Conservation (phyloP, 2,888 invertebrate genomes). For the Drosophila imparisetae region DNA sequence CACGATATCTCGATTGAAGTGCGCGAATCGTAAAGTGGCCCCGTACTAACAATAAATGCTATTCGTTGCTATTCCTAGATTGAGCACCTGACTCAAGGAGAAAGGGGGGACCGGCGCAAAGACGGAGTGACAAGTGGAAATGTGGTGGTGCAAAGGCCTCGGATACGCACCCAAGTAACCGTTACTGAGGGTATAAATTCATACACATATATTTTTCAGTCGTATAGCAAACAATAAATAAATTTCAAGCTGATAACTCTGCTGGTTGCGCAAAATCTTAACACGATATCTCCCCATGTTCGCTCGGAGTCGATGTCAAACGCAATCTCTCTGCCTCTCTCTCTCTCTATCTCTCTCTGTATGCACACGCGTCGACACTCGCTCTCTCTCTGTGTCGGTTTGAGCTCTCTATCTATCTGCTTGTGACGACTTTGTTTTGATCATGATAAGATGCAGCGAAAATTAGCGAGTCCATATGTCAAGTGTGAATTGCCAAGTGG, state of each 20-base stretch:
- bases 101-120: neutral
- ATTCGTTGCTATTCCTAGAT: constrained; percentile 33
- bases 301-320: constrained; percentile 14
- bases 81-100: neutral
- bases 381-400: neutral
- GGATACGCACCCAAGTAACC: constrained; percentile 17
- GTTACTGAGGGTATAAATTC: constrained; percentile 17
- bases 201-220: constrained; percentile 17
- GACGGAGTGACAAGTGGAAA: neutral
- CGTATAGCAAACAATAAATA: constrained; percentile 57
- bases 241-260: constrained; percentile 72
- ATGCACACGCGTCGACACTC: constrained; percentile 9
- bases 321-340: constrained; percentile 12
- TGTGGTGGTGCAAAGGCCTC: constrained; percentile 34
- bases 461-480: constrained; percentile 73
- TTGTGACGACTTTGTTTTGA: constrained; percentile 32
- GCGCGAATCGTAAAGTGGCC: constrained; percentile 61
- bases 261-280: constrained; percentile 69
- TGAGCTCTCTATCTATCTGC: neutral
- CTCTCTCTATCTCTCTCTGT: constrained; percentile 6
- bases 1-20: constrained; percentile 67
- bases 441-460: constrained; percentile 62
- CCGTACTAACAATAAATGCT: constrained; percentile 31
- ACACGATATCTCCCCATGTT: constrained; percentile 68
- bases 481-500: constrained; percentile 77